Percentiles rank a stretch among this genome's conserved stretches.
Conservation (phyloP, 2,113 vertebrate species). For the Paratilapia polleni region DNA sequence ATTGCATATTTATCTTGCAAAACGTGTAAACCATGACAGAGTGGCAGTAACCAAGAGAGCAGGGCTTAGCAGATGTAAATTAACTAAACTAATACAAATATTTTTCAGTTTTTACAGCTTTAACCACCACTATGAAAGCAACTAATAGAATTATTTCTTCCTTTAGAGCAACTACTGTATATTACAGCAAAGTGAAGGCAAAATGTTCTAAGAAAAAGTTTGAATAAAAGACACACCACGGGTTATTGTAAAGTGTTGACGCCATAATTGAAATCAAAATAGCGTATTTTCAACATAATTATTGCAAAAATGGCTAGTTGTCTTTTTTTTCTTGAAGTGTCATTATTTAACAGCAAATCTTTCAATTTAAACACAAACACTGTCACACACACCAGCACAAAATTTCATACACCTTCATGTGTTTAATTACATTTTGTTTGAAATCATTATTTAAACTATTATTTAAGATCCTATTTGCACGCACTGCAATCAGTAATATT, state of each 20-base stretch:
- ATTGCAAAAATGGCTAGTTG: constrained; percentile 41
- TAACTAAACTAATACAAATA: too few species aligned
- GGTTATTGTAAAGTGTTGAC: neutral
- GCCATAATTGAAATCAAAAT: neutral
- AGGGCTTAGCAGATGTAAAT: neutral
- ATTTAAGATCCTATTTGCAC: neutral
- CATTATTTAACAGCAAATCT: neutral
- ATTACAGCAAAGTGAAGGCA: neutral
- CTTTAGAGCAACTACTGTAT: neutral
- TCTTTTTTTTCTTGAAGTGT: neutral
- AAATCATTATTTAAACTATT: neutral
- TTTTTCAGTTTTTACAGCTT: neutral
- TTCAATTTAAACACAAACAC: neutral
- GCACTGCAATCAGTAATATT: neutral
- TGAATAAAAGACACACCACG: neutral
- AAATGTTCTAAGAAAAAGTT: neutral
- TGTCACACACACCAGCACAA: constrained; percentile 6
- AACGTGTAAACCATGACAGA: neutral
- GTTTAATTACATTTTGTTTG: neutral
- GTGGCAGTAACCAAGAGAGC: neutral
- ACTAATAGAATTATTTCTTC: neutral
- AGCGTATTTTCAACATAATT: neutral
- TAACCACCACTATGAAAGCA: neutral
- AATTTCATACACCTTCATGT: constrained; percentile 47
- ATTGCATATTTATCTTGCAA: neutral